Evolutionary conservation across 2,797 vertebrate genomes (phyloP).

Genomic region (Emys orbicularis): DNA sequence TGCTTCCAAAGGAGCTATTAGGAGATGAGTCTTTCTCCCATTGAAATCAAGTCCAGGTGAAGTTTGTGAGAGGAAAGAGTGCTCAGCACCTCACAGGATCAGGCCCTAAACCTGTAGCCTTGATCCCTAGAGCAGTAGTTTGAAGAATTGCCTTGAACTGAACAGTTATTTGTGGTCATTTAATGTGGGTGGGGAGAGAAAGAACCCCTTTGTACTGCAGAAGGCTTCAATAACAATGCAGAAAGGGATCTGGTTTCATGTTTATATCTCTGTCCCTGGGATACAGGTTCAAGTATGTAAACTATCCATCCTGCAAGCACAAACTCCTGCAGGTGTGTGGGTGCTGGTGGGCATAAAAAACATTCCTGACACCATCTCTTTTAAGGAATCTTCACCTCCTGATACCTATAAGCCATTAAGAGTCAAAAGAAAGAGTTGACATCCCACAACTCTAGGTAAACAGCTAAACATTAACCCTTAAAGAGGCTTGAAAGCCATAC

Average conservation of each 20-base stretch:
- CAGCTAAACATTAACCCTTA: conserved; percentile 81
- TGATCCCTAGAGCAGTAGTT: background rate
- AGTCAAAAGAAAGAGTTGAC: conserved; percentile 77
- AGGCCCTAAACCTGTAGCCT: background rate
- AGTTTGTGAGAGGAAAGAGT: accelerated
- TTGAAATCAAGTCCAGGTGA: background rate
- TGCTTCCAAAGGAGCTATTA: background rate
- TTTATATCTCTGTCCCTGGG: conserved; percentile 78
- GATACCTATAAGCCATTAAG: conserved; percentile 73
- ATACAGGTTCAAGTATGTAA: conserved; percentile 84
- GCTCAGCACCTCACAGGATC: background rate
- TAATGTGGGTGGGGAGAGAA: background rate
- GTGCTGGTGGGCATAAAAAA: conserved; percentile 70
- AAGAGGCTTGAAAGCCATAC: conserved; percentile 54
- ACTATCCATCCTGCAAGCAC: conserved; percentile 70
- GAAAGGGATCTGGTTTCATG: conserved; percentile 80
- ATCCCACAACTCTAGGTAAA: conserved; percentile 76
- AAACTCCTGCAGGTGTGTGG: conserved; percentile 82
- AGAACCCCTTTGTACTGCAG: conserved; percentile 38
- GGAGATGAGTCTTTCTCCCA: background rate
- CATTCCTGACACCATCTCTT: conserved; percentile 80
- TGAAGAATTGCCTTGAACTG: accelerated
- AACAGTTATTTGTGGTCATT: background rate
- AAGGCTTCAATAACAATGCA: background rate
- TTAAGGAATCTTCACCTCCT: conserved; percentile 71